Evolutionary conservation across 1,140 invertebrate species (phyloP), one percentile per base, ranked within the genome.

Genomic region (Drosophila repleta): DNA sequence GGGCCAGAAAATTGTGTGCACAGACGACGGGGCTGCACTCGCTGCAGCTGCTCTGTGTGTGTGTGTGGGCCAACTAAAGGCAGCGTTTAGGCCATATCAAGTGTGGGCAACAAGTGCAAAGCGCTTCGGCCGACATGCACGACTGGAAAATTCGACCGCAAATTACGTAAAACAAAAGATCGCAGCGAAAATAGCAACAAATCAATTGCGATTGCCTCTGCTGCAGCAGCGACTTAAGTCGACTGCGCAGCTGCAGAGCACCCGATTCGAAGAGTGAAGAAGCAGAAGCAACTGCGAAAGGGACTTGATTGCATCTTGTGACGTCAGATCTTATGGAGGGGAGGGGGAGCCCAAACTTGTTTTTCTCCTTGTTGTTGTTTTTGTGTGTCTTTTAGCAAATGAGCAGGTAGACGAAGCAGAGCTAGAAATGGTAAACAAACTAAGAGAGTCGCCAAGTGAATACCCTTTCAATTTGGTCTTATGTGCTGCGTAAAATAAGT

Each of bases 51-150:
- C n/a, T 4, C 35, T 74, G 69, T 76, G 49, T 61, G 52, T 65
- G 68, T 63, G 67, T 65, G 68, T 63, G 67, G 60, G 68, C 46
- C n/a, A 79, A 83, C 72, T 76, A 84, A 84, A 68, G 79, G 64
- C 76, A 84, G 68, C 46, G 53, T 72, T 67, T 57, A 69, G 60
- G 69, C 71, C 74, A 61, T 45, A 72, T 67, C 74, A 74, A 74
- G 74, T 76, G 82, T 88, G 71, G 78, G 78, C 51, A 32, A 49
- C 43, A 46, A 65, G 72, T 88, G 76, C 55, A 84, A 72, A 82
- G 17, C 24, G 63, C 72, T 49, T 58, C 21, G 32, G 32, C 32
- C 72, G 21, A 58, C 20, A 46, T 41, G 15, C 21, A 69, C 17
- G 20, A 45, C 57, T 58, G 39, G 49, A 55, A 49, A 37, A 41